A percentile compares a stretch with the other conserved stretches of the same genome.
These are phyloP conservation scores for Mormoops blainvillei DNA, from an alignment of 2,113 vertebrate genomes.

Conservation along the genomic window DNA sequence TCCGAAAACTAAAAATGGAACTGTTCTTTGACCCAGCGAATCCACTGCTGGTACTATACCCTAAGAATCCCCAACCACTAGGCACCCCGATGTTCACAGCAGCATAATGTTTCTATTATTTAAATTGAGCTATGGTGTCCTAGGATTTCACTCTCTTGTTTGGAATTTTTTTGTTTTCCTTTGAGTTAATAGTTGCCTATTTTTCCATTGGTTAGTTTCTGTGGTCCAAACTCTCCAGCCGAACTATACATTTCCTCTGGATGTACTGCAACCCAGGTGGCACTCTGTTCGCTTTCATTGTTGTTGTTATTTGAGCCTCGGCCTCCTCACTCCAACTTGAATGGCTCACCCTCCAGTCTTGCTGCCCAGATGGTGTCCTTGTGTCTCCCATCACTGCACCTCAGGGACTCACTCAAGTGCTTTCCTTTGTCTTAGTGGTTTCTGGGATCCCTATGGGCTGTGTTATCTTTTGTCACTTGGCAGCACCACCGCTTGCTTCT, in stretches of 20 bases:
- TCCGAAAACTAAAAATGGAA: no score
- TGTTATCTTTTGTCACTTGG: neutral
- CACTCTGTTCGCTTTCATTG: neutral
- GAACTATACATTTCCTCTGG: neutral
- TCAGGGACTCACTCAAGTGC: no score
- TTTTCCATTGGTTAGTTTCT: neutral
- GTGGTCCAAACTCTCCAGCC: neutral
- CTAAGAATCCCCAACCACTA: no score
- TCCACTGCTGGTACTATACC: no score
- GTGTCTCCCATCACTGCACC: neutral
- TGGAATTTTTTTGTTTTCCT: neutral
- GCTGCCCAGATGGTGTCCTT: neutral
- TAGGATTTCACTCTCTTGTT: neutral
- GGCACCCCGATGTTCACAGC: no score
- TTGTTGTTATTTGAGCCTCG: neutral
- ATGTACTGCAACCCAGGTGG: neutral
- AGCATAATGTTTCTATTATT: neutral
- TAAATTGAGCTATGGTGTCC: neutral
- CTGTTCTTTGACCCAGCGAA: no score
- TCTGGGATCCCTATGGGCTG: neutral
- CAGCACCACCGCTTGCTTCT: neutral
- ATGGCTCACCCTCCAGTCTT: neutral
- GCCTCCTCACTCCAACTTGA: neutral
- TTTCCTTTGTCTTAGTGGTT: neutral
- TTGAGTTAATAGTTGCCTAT: neutral